These are phyloP conservation scores for Pristionchus mayeri DNA, from an alignment of 2,888 invertebrate species.

Conservation along the genomic window DNA sequence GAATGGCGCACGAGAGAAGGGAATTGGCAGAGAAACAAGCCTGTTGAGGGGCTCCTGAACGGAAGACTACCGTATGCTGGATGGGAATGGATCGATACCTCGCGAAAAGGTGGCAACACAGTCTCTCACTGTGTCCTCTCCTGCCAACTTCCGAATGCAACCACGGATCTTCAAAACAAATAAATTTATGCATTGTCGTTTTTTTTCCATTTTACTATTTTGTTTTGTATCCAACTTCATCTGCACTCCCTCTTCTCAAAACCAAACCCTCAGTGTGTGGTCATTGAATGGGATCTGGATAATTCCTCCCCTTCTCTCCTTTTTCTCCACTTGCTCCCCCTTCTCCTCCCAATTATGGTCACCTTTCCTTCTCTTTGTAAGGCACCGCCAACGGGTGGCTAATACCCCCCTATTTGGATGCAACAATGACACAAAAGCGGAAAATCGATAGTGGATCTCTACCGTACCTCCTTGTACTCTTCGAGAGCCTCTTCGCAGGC, in stretches of 20 bases:
- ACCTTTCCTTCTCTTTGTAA: constrained; percentile 29
- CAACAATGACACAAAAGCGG: neutral
- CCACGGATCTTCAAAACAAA: constrained; percentile 58
- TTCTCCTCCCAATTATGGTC: constrained; percentile 37
- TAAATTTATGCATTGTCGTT: neutral
- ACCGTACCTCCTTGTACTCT: constrained; percentile 63
- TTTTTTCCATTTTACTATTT: neutral
- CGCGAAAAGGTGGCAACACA: constrained; percentile 73
- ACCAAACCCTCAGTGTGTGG: neutral
- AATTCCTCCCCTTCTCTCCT: constrained; percentile 11
- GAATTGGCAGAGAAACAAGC: constrained; percentile 72
- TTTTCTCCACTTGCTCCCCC: neutral
- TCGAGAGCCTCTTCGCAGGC: constrained; percentile 70
- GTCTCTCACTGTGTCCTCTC: constrained; percentile 58
- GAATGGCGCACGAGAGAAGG: constrained; percentile 68
- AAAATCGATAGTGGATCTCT: neutral
- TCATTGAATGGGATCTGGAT: constrained; percentile 35
- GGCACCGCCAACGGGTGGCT: neutral
- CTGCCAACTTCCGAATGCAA: constrained; percentile 61
- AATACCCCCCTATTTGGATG: constrained; percentile 11
- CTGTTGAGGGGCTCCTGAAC: constrained; percentile 67
- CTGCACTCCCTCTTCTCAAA: neutral
- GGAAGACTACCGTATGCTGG: neutral
- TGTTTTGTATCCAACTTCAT: constrained; percentile 17
- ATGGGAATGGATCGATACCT: constrained; percentile 48